Evolutionary conservation across 2,888 invertebrate genomes (phyloP).

Genomic region (Merodon equestris): DNA sequence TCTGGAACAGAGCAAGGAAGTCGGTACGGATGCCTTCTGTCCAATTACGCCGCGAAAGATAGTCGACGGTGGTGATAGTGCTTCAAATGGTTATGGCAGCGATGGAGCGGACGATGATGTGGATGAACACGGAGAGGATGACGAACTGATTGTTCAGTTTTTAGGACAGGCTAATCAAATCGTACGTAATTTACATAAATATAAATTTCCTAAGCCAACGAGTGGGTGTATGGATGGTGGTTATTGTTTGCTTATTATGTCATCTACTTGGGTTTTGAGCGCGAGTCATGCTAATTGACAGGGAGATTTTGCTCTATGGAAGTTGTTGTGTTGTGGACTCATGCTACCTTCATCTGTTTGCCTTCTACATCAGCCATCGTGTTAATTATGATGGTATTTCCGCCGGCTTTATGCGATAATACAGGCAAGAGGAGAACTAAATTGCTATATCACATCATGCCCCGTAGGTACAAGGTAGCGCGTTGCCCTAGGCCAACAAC

Average conservation of each 20-base stretch:
- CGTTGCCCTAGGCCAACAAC: not conserved
- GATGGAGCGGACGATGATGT: conserved; percentile 68
- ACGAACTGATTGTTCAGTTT: conserved; percentile 75
- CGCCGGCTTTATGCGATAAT: conserved; percentile 35
- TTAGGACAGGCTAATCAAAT: conserved; percentile 76
- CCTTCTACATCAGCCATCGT: conserved; percentile 28
- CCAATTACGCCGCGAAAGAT: conserved; percentile 70
- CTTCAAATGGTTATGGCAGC: conserved; percentile 49
- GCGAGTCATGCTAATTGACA: conserved; percentile 32
- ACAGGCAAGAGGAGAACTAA: too few relatives aligned
- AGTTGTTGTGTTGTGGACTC: conserved; percentile 22
- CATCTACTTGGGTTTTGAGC: conserved; percentile 4
- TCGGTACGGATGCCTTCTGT: conserved; percentile 59
- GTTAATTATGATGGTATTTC: conserved; percentile 63
- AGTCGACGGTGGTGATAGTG: conserved; percentile 59
- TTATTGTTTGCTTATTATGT: conserved; percentile 42
- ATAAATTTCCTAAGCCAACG: conserved; percentile 43
- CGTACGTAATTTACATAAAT: conserved; percentile 72
- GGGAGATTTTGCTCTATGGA: conserved; percentile 30
- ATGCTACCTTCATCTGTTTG: conserved; percentile 12
- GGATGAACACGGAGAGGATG: conserved; percentile 70
- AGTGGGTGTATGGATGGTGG: conserved; percentile 15
- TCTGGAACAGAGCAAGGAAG: conserved; percentile 37
- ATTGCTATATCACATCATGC: too few relatives aligned
- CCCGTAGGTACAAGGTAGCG: conserved; percentile 1